A percentile compares a stretch with the other conserved stretches of the same genome.
These are phyloP conservation scores for Lathamus discolor DNA, from an alignment of 2,113 vertebrate species.

Conservation along the genomic window DNA sequence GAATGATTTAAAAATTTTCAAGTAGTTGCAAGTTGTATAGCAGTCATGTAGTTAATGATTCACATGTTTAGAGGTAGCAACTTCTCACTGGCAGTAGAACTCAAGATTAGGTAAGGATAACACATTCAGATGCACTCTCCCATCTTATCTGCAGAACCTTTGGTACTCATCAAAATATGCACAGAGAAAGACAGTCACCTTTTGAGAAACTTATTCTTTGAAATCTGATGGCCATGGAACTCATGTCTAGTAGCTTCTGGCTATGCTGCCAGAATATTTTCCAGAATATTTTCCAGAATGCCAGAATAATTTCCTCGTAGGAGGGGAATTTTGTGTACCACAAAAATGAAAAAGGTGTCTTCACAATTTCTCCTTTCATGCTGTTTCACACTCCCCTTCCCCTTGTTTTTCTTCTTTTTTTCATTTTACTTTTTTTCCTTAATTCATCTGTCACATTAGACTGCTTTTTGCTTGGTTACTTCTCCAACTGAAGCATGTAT, in stretches of 20 bases:
- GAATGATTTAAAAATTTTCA: not conserved
- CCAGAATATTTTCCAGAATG: too few species aligned
- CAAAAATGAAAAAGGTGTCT: not conserved
- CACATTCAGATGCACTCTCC: not conserved
- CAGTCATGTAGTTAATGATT: not conserved
- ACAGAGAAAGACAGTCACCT: not conserved
- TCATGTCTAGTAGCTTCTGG: not conserved
- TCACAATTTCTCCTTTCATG: not conserved
- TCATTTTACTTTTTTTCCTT: not conserved
- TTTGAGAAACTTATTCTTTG: not conserved
- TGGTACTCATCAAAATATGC: not conserved
- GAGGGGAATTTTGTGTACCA: not conserved
- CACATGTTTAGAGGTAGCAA: not conserved
- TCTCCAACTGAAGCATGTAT: not conserved
- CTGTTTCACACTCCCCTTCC: accelerated
- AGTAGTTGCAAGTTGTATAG: not conserved
- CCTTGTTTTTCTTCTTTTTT: not conserved
- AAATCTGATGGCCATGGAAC: not conserved
- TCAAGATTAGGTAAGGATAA: not conserved
- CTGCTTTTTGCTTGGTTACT: not conserved
- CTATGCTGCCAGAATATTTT: not conserved
- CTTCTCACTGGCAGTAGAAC: not conserved
- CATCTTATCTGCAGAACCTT: not conserved
- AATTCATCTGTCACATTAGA: not conserved
- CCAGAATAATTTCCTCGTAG: not conserved